These are phyloP conservation scores for Microctonus brassicae DNA, from an alignment of 2,888 invertebrate species.

Conservation along the genomic window DNA sequence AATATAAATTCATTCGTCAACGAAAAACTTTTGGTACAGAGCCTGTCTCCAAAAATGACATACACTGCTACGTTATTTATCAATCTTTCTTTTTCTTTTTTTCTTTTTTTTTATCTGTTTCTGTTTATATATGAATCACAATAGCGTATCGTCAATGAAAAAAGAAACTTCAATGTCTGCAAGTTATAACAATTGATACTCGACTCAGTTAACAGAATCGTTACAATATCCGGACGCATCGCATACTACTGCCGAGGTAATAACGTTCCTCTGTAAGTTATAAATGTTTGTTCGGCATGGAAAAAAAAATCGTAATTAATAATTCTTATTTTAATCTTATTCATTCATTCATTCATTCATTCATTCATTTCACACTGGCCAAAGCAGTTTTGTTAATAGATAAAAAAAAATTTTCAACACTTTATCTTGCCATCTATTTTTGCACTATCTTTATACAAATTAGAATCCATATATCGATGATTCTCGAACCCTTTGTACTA, in stretches of 20 bases:
- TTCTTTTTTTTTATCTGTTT: not conserved
- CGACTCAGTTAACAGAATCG: not conserved
- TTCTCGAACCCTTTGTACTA: constrained; percentile 32
- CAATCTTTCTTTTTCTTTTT: constrained; percentile 1
- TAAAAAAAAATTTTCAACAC: constrained; percentile 19
- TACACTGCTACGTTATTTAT: not conserved
- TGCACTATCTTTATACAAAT: constrained; percentile 20
- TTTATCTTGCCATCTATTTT: constrained; percentile 13
- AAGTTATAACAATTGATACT: not conserved
- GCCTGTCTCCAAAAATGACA: constrained; percentile 23
- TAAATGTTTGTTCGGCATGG: constrained; percentile 3
- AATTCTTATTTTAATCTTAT: constrained; percentile 7
- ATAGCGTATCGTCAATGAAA: too few species aligned
- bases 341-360: too few species aligned
- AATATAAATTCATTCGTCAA: constrained; percentile 23
- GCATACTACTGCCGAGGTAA: constrained; percentile 6
- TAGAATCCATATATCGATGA: constrained; percentile 9
- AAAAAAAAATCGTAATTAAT: not conserved
- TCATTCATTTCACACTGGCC: constrained; percentile 22
- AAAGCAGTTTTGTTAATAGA: constrained; percentile 2
- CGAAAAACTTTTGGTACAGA: constrained; percentile 36
- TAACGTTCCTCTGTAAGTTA: not conserved
- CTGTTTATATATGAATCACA: too few species aligned
- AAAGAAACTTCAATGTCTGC: too few species aligned
- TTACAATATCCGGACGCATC: constrained; percentile 11